phyloP scores from a whole-genome alignment of 1,140 invertebrate species.

The Venturia canescens region DNA sequence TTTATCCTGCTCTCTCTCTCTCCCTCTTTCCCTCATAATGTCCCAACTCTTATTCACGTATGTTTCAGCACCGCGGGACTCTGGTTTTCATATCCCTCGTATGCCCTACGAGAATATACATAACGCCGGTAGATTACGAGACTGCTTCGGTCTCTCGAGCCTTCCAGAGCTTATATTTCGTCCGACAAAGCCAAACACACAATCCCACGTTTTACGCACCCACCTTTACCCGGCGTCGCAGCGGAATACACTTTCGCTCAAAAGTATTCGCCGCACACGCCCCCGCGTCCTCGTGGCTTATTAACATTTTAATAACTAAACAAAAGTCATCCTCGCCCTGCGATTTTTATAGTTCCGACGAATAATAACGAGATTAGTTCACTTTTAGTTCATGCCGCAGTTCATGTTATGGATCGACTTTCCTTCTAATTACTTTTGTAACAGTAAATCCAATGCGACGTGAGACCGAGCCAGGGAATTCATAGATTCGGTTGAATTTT shows the following conservation, averaged over 20 bases:
- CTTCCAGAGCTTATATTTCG: constrained; percentile 48
- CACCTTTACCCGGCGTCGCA: neutral
- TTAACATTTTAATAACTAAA: no score
- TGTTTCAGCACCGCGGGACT: constrained; percentile 29
- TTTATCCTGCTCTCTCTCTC: neutral
- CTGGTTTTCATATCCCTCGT: neutral
- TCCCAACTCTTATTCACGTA: constrained; percentile 1
- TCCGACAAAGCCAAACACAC: constrained; percentile 52
- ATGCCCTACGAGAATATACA: neutral
- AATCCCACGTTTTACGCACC: neutral
- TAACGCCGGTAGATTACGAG: constrained; percentile 15
- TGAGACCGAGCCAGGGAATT: no score
- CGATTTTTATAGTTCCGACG: no score
- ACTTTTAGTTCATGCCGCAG: no score
- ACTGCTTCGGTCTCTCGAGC: constrained; percentile 9
- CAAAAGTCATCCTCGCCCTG: no score
- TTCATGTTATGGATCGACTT: no score
- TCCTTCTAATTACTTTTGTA: no score
- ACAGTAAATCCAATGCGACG: no score
- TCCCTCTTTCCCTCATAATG: neutral
- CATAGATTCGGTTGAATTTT: no score
- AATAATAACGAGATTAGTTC: no score
- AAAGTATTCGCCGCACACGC: no score
- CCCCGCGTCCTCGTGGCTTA: no score
- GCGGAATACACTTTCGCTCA: neutral